Conservation (phyloP, 2,113 vertebrate species). For the Cynocephalus volans region DNA sequence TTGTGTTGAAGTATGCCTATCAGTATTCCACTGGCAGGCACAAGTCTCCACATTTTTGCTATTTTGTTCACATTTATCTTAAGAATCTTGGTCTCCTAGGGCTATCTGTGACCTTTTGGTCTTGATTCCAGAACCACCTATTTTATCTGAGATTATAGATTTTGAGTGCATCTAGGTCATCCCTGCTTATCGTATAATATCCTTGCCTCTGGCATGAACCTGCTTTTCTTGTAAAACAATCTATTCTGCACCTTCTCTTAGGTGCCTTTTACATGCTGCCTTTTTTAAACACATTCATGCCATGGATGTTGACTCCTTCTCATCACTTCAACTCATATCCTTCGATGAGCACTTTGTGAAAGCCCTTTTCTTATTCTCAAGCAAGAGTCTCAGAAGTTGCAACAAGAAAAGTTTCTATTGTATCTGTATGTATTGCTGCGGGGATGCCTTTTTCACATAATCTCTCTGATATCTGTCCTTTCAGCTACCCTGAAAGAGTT, state of each 20-base stretch:
- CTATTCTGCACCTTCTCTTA: conserved; percentile 56
- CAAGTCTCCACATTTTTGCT: conserved; percentile 43
- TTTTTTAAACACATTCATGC: conserved; percentile 56
- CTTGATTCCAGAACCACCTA: conserved; percentile 67
- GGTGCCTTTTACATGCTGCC: conserved; percentile 9
- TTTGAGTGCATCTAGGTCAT: conserved; percentile 76
- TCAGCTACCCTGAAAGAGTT: conserved; percentile 1
- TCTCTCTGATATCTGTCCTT: conserved; percentile 49
- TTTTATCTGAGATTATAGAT: conserved; percentile 81
- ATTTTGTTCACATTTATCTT: conserved; percentile 76
- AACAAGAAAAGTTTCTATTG: background rate
- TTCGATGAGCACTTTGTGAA: background rate
- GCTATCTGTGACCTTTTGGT: conserved; percentile 68
- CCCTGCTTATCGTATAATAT: conserved; percentile 69
- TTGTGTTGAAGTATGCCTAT: background rate
- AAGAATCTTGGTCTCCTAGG: conserved; percentile 69
- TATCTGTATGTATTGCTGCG: background rate
- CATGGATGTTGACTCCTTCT: conserved; percentile 37
- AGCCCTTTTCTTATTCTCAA: conserved; percentile 56
- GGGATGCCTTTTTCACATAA: background rate
- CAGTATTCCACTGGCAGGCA: conserved; percentile 66
- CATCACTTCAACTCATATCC: background rate
- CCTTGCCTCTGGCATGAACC: conserved; percentile 65
- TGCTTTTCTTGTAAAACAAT: conserved; percentile 75
- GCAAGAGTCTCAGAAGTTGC: conserved; percentile 47